These are phyloP conservation scores for Ypsolopha scabrella DNA, from an alignment of 2,888 invertebrate species.

Conservation along the genomic window DNA sequence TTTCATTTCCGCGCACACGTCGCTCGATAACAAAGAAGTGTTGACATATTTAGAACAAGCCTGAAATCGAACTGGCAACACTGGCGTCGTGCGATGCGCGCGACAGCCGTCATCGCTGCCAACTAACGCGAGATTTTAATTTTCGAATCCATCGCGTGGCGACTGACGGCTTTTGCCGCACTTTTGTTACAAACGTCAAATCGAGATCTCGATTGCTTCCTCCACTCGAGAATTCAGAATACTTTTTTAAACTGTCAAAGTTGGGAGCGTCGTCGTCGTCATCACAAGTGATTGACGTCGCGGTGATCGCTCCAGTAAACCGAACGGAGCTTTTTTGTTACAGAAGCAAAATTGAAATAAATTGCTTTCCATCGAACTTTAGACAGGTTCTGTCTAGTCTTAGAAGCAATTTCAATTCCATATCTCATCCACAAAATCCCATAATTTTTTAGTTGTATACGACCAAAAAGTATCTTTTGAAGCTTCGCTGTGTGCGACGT, in stretches of 20 bases:
- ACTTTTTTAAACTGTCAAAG: slow-evolving; percentile 43
- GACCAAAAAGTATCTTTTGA: not conserved
- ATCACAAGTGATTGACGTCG: slow-evolving; percentile 38
- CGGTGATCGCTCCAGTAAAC: slow-evolving; percentile 17
- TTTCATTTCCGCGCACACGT: slow-evolving; percentile 67
- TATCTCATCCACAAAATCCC: not conserved
- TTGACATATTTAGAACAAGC: slow-evolving; percentile 71
- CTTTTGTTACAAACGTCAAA: slow-evolving; percentile 47
- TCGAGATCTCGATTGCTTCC: slow-evolving; percentile 47
- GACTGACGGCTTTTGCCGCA: slow-evolving; percentile 38
- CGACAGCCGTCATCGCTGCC: slow-evolving; percentile 55
- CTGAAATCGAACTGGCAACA: slow-evolving; percentile 53
- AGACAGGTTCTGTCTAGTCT: slow-evolving; percentile 17
- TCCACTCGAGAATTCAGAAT: slow-evolving; percentile 11
- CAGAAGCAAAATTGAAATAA: slow-evolving; percentile 34
- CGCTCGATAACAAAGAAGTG: slow-evolving; percentile 65
- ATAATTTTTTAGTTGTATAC: no score
- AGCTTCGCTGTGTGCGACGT: not conserved
- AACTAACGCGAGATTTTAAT: slow-evolving; percentile 62
- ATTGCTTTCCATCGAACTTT: slow-evolving; percentile 49
- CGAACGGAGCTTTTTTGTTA: slow-evolving; percentile 18
- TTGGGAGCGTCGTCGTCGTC: slow-evolving; percentile 11
- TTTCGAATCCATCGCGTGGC: slow-evolving; percentile 56
- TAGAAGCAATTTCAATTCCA: not conserved
- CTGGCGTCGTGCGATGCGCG: slow-evolving; percentile 30